These are phyloP conservation scores for Bombus waltoni DNA, from an alignment of 1,140 invertebrate genomes.

Conservation along the genomic window DNA sequence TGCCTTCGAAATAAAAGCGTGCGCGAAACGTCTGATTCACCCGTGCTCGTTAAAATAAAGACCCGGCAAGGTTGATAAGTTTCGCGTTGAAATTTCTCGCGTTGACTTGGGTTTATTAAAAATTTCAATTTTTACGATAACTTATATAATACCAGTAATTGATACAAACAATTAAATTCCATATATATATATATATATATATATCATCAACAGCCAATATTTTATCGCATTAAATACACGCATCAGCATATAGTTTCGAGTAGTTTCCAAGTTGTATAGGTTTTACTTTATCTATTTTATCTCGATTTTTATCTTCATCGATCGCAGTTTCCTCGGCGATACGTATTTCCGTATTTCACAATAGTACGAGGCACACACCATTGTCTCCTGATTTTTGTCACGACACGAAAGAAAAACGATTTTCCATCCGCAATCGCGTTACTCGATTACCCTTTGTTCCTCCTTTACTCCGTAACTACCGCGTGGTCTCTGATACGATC, in stretches of 20 bases:
- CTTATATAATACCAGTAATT: no score
- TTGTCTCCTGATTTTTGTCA: conserved; percentile 8
- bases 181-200: no score
- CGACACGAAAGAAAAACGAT: background rate
- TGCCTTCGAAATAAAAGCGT: background rate
- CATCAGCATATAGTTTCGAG: background rate
- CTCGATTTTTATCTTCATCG: background rate
- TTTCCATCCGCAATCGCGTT: background rate
- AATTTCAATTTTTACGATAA: background rate
- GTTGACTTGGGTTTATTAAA: background rate
- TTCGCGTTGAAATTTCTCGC: background rate
- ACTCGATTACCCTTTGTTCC: background rate
- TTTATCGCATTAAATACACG: background rate
- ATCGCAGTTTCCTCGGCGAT: background rate
- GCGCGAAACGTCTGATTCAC: conserved; percentile 1
- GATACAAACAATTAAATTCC: no score
- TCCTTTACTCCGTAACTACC: no score
- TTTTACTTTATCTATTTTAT: background rate
- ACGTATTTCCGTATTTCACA: conserved; percentile 13
- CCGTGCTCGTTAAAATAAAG: background rate
- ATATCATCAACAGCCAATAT: no score
- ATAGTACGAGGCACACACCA: background rate
- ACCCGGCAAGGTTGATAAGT: background rate
- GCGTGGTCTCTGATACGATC: background rate
- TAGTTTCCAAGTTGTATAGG: background rate